Conservation (phyloP, 2,797 vertebrate species). For the Echeneis naucrates region DNA sequence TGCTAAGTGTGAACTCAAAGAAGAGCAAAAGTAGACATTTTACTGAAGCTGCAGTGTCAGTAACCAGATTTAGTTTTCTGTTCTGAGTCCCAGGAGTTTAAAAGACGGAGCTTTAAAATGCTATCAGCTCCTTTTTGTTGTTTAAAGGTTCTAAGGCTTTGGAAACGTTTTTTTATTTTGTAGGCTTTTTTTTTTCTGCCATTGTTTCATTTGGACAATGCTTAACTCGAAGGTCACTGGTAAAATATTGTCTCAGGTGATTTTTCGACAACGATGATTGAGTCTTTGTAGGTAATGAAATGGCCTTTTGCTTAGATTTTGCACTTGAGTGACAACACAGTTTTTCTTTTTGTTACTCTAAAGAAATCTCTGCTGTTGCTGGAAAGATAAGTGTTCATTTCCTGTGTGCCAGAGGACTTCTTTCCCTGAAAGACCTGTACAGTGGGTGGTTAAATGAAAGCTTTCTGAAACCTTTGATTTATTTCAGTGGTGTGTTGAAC, state of each 20-base stretch:
- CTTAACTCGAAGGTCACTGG: background rate
- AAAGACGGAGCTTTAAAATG: background rate
- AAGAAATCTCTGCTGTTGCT: constrained; percentile 13
- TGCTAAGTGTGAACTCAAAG: background rate
- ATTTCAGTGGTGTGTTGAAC: constrained; percentile 33
- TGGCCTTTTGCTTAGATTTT: constrained; percentile 11
- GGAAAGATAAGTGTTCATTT: constrained; percentile 34
- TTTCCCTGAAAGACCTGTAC: constrained; percentile 16
- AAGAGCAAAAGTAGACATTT: background rate
- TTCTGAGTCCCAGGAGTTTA: background rate
- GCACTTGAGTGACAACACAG: constrained; percentile 11
- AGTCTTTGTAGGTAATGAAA: background rate
- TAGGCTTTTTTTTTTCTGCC: background rate
- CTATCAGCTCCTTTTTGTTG: background rate
- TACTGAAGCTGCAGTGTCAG: background rate
- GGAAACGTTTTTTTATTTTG: background rate
- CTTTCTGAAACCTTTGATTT: constrained; percentile 42
- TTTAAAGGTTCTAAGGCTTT: background rate
- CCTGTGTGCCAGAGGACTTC: constrained; percentile 32
- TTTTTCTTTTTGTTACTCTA: constrained; percentile 19
- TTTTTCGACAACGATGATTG: background rate
- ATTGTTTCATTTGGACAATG: no score
- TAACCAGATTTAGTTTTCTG: background rate
- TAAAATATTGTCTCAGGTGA: background rate
- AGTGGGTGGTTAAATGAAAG: constrained; percentile 43